phyloP scores from a whole-genome alignment of 2,888 invertebrate genomes.

The Idaea biselata region DNA sequence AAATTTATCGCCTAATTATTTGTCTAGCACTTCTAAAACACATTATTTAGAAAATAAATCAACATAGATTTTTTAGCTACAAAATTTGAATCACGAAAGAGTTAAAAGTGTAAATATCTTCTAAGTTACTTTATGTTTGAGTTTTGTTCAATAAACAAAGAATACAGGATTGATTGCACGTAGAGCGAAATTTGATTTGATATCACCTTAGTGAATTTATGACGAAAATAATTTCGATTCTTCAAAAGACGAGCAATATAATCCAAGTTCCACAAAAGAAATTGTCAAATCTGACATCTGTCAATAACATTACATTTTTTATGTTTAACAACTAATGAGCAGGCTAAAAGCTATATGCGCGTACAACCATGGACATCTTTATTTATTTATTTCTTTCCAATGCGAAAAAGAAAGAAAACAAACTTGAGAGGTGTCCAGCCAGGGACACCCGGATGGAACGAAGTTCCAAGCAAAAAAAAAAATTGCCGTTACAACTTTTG shows the following conservation, averaged over 20 bases:
- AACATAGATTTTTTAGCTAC: conserved; percentile 11
- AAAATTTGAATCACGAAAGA: not conserved
- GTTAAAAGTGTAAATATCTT: not conserved
- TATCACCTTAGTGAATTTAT: not conserved
- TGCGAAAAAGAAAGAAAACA: no score
- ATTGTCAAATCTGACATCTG: conserved; percentile 4
- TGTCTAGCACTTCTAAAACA: conserved; percentile 43
- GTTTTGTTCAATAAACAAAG: not conserved
- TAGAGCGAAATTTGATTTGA: not conserved
- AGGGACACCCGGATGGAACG: no score
- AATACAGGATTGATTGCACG: not conserved
- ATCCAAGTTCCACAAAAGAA: conserved; percentile 5
- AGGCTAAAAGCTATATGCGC: not conserved
- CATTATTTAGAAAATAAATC: conserved; percentile 44
- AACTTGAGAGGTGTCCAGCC: no score
- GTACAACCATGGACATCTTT: not conserved
- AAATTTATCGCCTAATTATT: conserved; percentile 47
- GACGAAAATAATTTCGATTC: not conserved
- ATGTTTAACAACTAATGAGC: conserved; percentile 9
- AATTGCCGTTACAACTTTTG: no score
- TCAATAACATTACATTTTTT: not conserved
- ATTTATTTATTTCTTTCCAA: not conserved
- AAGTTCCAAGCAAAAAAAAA: no score
- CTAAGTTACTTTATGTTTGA: not conserved
- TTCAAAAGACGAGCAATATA: conserved; percentile 2